Conservation (phyloP, 92 coral and sea anemone species). For the Palythoa heliodiscus region DNA sequence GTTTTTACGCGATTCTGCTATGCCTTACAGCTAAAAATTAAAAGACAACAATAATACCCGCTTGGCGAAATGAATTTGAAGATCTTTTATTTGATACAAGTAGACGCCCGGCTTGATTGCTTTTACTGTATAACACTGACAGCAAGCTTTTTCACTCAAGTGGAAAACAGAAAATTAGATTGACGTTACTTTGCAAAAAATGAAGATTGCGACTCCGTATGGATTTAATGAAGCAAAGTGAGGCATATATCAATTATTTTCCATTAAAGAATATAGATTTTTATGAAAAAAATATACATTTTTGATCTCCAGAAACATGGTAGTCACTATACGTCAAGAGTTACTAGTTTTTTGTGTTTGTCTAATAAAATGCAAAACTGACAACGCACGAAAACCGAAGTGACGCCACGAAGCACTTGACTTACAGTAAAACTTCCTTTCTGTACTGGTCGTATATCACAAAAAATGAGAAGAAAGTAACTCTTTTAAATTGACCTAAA, state of each 20-base stretch:
- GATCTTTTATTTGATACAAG: not conserved
- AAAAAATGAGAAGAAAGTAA: not conserved
- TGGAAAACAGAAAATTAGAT: not conserved
- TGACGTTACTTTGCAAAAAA: not conserved
- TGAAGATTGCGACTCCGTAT: not conserved
- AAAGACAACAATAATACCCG: not conserved
- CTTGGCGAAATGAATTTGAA: not conserved
- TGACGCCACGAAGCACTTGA: slow-evolving; percentile 8
- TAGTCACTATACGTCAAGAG: not conserved
- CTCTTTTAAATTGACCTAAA: not conserved
- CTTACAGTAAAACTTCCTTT: not conserved
- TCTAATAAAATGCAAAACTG: no score
- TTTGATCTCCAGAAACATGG: not conserved
- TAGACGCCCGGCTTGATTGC: not conserved
- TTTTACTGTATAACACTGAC: not conserved
- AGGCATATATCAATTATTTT: slow-evolving; percentile 6
- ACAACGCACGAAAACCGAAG: slow-evolving; percentile 20
- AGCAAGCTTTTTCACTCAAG: slow-evolving; percentile 1
- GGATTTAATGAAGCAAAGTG: not conserved
- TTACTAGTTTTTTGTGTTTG: not conserved
- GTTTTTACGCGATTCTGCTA: not conserved
- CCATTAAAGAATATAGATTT: not conserved
- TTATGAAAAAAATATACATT: not conserved
- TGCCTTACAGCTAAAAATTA: not conserved
- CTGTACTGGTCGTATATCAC: not conserved